Conservation (phyloP, 2,797 vertebrate genomes). For the Lacerta agilis region DNA sequence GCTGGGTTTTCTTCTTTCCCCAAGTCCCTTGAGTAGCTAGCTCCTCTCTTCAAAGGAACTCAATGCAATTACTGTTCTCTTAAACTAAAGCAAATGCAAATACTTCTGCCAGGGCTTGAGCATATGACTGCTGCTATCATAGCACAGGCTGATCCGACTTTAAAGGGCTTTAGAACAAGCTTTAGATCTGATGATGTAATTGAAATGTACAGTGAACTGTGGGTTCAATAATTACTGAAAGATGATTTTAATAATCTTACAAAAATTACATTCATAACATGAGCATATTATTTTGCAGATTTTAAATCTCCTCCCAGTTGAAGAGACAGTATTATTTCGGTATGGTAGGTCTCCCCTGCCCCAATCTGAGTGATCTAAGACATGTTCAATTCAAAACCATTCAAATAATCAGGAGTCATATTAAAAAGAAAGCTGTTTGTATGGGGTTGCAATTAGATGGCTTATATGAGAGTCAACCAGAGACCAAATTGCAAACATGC, state of each 20-base stretch:
- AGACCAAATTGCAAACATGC: too few relatives aligned
- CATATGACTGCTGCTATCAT: background rate
- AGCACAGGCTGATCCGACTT: background rate
- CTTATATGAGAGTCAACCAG: background rate
- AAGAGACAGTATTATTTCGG: constrained; percentile 41
- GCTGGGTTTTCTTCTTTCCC: background rate
- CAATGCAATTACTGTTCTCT: constrained; percentile 27
- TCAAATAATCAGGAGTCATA: background rate
- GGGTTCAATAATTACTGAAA: constrained; percentile 15
- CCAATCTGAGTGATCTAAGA: background rate
- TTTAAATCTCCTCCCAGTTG: background rate
- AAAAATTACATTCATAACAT: constrained; percentile 25
- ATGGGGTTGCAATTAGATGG: background rate
- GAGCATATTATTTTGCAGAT: constrained; percentile 21
- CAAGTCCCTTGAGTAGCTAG: constrained; percentile 27
- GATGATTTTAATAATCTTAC: constrained; percentile 34
- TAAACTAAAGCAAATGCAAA: constrained; percentile 40
- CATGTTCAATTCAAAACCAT: constrained; percentile 3
- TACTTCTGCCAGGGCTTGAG: constrained; percentile 23
- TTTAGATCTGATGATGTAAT: constrained; percentile 37
- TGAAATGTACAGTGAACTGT: constrained; percentile 30
- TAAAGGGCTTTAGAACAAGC: constrained; percentile 26
- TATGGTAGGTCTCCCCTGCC: background rate
- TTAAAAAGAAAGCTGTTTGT: background rate
- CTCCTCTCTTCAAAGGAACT: constrained; percentile 28